Conservation (phyloP, 35 echinoderm and acorn worm species). For the Ophiothrix spiculata region DNA sequence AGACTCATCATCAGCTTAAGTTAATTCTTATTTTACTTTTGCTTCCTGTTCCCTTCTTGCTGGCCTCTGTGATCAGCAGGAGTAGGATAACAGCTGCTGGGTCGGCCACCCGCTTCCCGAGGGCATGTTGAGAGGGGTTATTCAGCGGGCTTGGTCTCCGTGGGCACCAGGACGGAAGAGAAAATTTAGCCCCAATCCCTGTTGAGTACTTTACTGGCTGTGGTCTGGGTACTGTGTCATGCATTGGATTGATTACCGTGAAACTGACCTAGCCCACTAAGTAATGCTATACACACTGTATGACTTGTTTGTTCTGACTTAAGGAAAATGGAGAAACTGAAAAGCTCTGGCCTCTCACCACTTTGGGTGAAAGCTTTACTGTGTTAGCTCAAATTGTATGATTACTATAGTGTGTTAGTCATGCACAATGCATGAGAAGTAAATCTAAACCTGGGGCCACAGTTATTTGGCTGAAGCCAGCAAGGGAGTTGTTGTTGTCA, state of each 20-base stretch:
- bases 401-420: constrained; percentile 10
- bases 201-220: background rate
- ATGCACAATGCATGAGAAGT: constrained; percentile 9
- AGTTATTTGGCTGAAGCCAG: background rate
- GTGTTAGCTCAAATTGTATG: background rate
- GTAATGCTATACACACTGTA: background rate
- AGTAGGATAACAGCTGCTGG: constrained; percentile 14
- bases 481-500: background rate
- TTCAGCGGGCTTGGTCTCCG: constrained; percentile 1
- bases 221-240: constrained; percentile 5
- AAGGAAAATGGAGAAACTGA: background rate
- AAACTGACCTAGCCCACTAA: background rate
- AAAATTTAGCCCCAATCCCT: constrained; percentile 15
- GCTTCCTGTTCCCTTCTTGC: constrained; percentile 3
- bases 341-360: background rate
- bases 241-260: constrained; percentile 6
- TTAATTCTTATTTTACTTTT: background rate
- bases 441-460: constrained; percentile 11
- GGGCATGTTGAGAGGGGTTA: constrained; percentile 4
- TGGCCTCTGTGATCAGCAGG: background rate
- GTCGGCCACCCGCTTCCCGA: background rate
- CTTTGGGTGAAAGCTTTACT: background rate
- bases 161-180: constrained; percentile 10
- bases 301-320: background rate
- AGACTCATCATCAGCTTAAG: constrained; percentile 1